These are phyloP conservation scores for Stictocephala bisonia DNA, from an alignment of 2,888 invertebrate species.

Conservation along the genomic window DNA sequence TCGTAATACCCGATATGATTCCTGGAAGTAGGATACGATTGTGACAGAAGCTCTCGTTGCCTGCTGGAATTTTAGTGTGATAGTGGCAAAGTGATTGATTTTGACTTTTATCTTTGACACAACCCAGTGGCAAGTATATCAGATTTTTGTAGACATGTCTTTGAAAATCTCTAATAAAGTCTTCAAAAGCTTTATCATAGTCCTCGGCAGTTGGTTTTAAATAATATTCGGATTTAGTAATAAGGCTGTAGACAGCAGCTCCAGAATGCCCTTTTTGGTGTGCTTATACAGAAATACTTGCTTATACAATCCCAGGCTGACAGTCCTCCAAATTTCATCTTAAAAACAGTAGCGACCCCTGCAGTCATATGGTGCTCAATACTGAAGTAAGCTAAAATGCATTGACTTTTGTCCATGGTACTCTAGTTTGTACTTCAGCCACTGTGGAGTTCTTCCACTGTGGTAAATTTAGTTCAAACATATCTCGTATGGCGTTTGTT, in stretches of 20 bases:
- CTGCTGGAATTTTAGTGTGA: not conserved
- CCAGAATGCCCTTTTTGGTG: not conserved
- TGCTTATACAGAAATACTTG: conserved; percentile 19
- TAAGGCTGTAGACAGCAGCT: conserved; percentile 6
- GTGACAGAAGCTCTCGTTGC: not conserved
- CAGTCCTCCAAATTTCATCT: conserved; percentile 3
- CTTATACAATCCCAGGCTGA: conserved; percentile 1
- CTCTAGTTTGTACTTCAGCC: not conserved
- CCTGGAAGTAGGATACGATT: conserved; percentile 10
- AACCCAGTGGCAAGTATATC: conserved; percentile 2
- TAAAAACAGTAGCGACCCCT: conserved; percentile 21
- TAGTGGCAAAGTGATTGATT: not conserved
- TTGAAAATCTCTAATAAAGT: not conserved
- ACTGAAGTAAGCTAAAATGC: conserved; percentile 1
- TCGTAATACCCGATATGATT: conserved; percentile 4
- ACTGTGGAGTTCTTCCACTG: not conserved
- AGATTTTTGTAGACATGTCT: not conserved
- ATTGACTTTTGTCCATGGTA: too few relatives aligned
- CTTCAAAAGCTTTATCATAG: conserved; percentile 2
- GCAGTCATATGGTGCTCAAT: conserved; percentile 3
- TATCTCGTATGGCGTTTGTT: not conserved
- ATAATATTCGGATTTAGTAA: conserved; percentile 13
- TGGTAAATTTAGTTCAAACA: conserved; percentile 1
- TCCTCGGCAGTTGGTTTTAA: not conserved
- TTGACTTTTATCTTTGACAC: not conserved